Conservation (phyloP, 2,113 vertebrate species). For the Mastomys coucha region DNA sequence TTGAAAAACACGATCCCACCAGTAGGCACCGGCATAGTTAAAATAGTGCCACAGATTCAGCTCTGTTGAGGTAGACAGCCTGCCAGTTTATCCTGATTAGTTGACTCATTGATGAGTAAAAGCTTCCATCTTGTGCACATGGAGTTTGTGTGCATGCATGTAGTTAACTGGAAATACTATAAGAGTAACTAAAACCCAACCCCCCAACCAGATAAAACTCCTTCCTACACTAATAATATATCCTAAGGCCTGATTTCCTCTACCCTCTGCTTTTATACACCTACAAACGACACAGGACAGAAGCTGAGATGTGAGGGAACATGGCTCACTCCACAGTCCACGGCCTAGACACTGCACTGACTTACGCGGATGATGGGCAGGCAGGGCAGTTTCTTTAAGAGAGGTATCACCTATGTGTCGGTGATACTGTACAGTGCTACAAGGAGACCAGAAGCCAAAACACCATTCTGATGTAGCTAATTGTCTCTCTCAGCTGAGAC, state of each 20-base stretch:
- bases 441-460: background rate
- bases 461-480: background rate
- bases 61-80: background rate
- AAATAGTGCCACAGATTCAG: constrained; percentile 25
- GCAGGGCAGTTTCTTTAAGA: background rate
- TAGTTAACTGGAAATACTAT: constrained; percentile 17
- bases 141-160: background rate
- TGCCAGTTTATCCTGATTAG: constrained; percentile 49
- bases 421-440: background rate
- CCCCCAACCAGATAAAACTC: background rate
- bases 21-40: background rate
- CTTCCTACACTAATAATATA: background rate
- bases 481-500: constrained; percentile 8
- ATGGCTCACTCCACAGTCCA: too few species aligned
- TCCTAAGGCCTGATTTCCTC: background rate
- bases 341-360: background rate
- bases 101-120: constrained; percentile 59
- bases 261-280: background rate
- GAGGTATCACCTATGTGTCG: background rate
- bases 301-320: background rate
- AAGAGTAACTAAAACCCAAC: background rate
- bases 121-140: constrained; percentile 57
- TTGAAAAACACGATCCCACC: constrained; percentile 41
- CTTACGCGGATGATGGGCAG: background rate
- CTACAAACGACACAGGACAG: background rate